A percentile compares a stretch with the other conserved stretches of the same genome.
These are phyloP conservation scores for Vanessa cardui DNA, from an alignment of 2,888 invertebrate genomes.

Conservation along the genomic window DNA sequence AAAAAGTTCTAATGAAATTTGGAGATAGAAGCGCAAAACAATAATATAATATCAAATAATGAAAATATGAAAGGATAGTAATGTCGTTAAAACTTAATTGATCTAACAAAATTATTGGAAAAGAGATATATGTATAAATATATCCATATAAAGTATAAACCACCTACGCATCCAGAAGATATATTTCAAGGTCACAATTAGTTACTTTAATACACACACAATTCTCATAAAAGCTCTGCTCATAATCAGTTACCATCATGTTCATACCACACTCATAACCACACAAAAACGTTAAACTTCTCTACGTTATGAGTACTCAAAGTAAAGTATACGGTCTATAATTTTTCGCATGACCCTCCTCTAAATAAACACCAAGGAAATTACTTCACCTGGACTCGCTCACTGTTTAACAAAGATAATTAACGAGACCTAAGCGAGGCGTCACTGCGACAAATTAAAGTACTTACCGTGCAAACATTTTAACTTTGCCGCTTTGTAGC, in stretches of 20 bases:
- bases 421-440: conserved; percentile 37
- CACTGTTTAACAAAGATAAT: conserved; percentile 52
- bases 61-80: too few species aligned
- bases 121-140: too few species aligned
- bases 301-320: conserved; percentile 6
- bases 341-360: conserved; percentile 27
- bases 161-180: too few species aligned
- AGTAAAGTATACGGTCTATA: conserved; percentile 6
- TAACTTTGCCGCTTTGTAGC: too few species aligned
- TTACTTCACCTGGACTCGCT: conserved; percentile 32
- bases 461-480: background rate
- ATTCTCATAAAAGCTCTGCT: background rate
- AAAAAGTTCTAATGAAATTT: too few species aligned
- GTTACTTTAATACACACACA: too few species aligned
- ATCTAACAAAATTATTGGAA: too few species aligned
- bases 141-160: too few species aligned
- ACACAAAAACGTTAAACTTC: conserved; percentile 2
- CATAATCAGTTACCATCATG: conserved; percentile 2
- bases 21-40: too few species aligned
- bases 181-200: too few species aligned
- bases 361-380: conserved; percentile 30
- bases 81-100: too few species aligned
- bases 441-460: background rate
- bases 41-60: too few species aligned
- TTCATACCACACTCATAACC: background rate